Evolutionary conservation across 2,888 invertebrate genomes (phyloP), one percentile per base, ranked within the genome.

Genomic region (Ochropacha duplaris): DNA sequence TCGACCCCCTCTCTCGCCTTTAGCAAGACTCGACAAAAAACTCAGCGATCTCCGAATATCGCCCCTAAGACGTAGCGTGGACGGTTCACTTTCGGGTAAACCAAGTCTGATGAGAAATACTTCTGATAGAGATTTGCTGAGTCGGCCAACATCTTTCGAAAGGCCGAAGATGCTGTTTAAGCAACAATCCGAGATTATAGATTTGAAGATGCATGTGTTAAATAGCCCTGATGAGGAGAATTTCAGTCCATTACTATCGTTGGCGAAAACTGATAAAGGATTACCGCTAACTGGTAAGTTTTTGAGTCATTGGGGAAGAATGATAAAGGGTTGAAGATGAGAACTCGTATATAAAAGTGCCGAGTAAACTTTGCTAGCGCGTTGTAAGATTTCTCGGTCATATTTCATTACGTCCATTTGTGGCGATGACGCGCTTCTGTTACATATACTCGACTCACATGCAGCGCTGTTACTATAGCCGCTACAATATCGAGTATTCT

Each of bases 151-250:
- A 4, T n/a, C 52, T 16, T 81, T 84, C 36, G 91, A 90, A 65
- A 87, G 88, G 63, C 89, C 90, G n/a, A 88, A 88, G 66, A 73
- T 83, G 62, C 63, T 92, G 55, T 89, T 87, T 54, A 92, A 92
- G 59, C 92, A 92, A 59, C 90, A 90, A 22, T 90, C 92, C 0
- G 93, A 93, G 66, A 86, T 91, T 4, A 93, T 93, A 60, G 93
- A 93, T 64, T 68, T 93, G 52, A 92, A 90, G 70, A 92, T 93
- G 84, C 85, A 88, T 63, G 84, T 92, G 0, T 61, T 87, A 8
- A 86, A 74, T 19, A 89, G 87, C 71, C 86, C 86, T 0, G 87
- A 88, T 39, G 89, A 89, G 22, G 88, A 90, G 54, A 85, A 84
- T 65, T 87, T 82, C 39, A 87, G 81, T 66, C 80, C 87, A 1